Base-by-base conservation (phyloP, 92 coral and sea anemone genomes). In the Palythoa grandiflora region DNA sequence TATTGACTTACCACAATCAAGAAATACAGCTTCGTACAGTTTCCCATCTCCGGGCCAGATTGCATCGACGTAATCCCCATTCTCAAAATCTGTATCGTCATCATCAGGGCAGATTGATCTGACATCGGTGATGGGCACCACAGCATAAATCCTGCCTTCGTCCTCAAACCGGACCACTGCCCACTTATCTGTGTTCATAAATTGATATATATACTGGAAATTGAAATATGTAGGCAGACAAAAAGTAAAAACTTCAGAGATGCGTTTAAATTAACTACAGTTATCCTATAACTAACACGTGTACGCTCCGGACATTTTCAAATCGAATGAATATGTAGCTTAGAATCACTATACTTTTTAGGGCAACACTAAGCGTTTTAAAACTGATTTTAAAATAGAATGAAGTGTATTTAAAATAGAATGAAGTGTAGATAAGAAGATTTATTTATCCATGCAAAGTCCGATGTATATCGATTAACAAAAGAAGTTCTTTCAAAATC, bases 81-180 rank as follows among this genome's bases (percentile, higher is more conserved):
- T 61, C 70, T 61, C 70, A 61, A 61, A 17, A 19, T 61, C 70
- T 8, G 70, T 7, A 28, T 61, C 68, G n/a, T 60, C 70, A 8
- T 61, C 70, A 61, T 61, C 37, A 61, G 70, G 70, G 6, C 35
- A 61, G 70, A 61, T 61, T 61, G 70, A 21, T 61, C 9, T 61
- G 70, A 61, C 70, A 61, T 61, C 70, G 28, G 36, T 61, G 35
- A 61, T 61, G 70, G 70, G 70, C 70, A 61, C 70, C 70, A 61
- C 70, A 16, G 70, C 70, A 4, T 61, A 19, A 61, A 61, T 21
- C 70, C 70, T 61, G 70, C 70, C 70, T 61, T 61, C 28, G 35
- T n/a, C 70, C 70, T 61, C 70, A 61, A 61, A 61, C 35, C 5
- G 70, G 70, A 61, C 70, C 70, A 61, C 70, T 61, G 70, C 37